These are phyloP conservation scores for Siniperca scherzeri DNA, from an alignment of 2,797 vertebrate genomes.

Conservation along the genomic window DNA sequence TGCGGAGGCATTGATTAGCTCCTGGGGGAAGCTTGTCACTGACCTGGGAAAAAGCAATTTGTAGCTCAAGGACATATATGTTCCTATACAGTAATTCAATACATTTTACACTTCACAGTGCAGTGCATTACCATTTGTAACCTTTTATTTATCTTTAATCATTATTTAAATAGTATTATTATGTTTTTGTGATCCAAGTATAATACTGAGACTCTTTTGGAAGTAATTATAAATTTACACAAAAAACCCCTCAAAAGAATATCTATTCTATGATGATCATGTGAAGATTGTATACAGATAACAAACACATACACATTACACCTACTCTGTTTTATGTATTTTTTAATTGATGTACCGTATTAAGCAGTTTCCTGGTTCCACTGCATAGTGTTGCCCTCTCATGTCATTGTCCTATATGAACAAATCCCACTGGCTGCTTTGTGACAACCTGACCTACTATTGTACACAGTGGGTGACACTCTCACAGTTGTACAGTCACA, in stretches of 20 bases:
- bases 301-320: not conserved
- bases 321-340: not conserved
- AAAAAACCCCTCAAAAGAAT: not conserved
- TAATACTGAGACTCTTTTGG: not conserved
- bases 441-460: slow-evolving; percentile 57
- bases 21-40: slow-evolving; percentile 52
- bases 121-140: not conserved
- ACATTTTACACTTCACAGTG: not conserved
- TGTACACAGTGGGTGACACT: slow-evolving; percentile 18
- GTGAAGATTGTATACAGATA: slow-evolving; percentile 5
- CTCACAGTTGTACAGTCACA: slow-evolving; percentile 24
- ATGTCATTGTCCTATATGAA: slow-evolving; percentile 45
- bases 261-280: not conserved
- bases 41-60: slow-evolving; percentile 50
- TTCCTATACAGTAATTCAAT: not conserved
- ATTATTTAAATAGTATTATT: not conserved
- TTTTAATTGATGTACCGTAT: not conserved
- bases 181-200: not conserved
- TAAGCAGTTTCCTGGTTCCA: not conserved
- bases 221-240: not conserved
- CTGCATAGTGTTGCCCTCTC: slow-evolving; percentile 12
- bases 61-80: slow-evolving; percentile 20
- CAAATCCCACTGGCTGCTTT: slow-evolving; percentile 45
- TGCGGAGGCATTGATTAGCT: slow-evolving; percentile 66
- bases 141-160: not conserved